A percentile compares a stretch with the other conserved stretches of the same genome.
These are phyloP conservation scores for Poeciliopsis infans DNA, from an alignment of 2,797 vertebrate genomes.

Conservation along the genomic window DNA sequence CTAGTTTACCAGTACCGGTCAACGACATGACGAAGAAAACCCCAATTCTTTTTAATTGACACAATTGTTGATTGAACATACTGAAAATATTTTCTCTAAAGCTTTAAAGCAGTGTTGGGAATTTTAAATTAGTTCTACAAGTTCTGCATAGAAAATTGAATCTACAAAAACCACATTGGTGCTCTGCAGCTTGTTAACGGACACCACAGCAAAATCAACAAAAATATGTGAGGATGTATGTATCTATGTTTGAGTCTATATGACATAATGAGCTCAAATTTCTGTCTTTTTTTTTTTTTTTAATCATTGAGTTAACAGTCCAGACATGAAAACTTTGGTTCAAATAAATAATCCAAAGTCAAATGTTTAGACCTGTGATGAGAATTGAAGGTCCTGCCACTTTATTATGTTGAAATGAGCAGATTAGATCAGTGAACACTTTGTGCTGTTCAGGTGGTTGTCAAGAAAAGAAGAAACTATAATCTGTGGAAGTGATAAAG, in stretches of 20 bases:
- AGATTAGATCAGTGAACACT: constrained; percentile 17
- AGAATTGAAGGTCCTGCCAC: neutral
- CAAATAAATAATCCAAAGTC: neutral
- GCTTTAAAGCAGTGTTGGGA: neutral
- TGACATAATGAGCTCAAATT: neutral
- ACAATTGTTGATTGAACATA: neutral
- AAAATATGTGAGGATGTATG: neutral
- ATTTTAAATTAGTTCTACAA: neutral
- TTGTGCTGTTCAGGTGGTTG: constrained; percentile 28
- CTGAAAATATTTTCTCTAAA: neutral
- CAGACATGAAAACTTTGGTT: neutral
- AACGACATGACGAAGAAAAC: neutral
- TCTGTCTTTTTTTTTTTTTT: too few relatives aligned
- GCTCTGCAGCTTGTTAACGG: neutral
- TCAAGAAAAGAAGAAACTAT: constrained; percentile 12
- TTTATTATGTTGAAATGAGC: constrained; percentile 16
- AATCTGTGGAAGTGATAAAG: constrained; percentile 26
- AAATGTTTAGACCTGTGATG: neutral
- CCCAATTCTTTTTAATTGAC: neutral
- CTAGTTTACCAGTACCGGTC: neutral
- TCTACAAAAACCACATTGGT: neutral
- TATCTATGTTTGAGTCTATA: neutral
- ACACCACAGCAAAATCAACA: neutral
- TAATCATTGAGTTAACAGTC: neutral
- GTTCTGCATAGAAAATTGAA: neutral